Conservation (phyloP, 2,113 vertebrate species). For the Rafetus swinhoei region DNA sequence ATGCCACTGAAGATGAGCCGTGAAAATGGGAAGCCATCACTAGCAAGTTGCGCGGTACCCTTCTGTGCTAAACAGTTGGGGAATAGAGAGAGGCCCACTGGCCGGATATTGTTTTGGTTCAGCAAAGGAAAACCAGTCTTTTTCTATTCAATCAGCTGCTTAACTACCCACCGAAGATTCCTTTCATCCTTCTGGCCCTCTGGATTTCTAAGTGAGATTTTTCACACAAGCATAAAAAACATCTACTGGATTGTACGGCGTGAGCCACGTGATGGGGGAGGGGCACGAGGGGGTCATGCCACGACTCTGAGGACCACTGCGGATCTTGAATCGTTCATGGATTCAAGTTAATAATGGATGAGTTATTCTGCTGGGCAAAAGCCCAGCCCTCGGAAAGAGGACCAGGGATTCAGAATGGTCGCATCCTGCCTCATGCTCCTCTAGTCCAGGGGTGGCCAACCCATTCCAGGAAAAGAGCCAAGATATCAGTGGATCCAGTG, state of each 20-base stretch:
- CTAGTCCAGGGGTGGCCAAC: too few relatives aligned
- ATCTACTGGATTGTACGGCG: background rate
- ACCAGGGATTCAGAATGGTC: background rate
- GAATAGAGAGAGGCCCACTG: background rate
- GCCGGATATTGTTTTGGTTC: slow-evolving; percentile 44
- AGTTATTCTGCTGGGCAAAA: slow-evolving; percentile 4
- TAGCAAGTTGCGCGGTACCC: background rate
- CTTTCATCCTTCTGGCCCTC: slow-evolving; percentile 16
- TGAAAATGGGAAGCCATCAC: background rate
- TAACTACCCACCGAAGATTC: slow-evolving; percentile 4
- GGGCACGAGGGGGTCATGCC: background rate
- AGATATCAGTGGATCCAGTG: too few relatives aligned
- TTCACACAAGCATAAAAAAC: slow-evolving; percentile 12
- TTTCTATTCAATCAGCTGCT: background rate
- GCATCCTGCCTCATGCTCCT: background rate
- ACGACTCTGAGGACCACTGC: slow-evolving; percentile 26
- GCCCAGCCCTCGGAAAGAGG: background rate
- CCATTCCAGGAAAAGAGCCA: too few relatives aligned
- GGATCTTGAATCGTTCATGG: slow-evolving; percentile 21
- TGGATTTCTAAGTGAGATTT: background rate
- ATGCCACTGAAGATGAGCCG: background rate
- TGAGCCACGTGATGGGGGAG: background rate
- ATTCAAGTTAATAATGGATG: background rate
- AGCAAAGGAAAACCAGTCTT: slow-evolving; percentile 13
- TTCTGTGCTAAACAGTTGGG: slow-evolving; percentile 11